Conservation (phyloP, 1,140 invertebrate species). For the Pogonus chalceus region DNA sequence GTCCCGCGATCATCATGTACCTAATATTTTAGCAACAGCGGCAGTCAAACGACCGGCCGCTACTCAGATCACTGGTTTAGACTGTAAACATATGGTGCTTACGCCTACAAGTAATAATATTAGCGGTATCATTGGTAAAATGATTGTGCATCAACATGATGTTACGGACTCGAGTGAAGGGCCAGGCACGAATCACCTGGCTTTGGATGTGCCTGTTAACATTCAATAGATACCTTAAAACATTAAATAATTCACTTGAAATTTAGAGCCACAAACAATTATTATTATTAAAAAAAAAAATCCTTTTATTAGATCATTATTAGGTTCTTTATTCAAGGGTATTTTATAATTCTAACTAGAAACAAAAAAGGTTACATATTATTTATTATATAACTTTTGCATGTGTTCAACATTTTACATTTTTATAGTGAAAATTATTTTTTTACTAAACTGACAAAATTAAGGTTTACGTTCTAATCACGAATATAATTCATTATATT, state of each 20-base stretch:
- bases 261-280: no score
- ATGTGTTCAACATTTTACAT: no score
- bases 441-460: no score
- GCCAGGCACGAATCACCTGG: background rate
- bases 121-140: background rate
- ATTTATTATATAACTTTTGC: no score
- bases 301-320: no score
- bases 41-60: background rate
- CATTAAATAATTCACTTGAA: background rate
- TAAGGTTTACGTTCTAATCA: no score
- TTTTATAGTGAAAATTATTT: no score
- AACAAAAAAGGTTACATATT: no score
- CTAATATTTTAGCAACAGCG: background rate
- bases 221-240: background rate
- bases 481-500: no score
- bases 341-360: no score
- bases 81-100: background rate
- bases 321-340: no score
- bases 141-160: constrained; percentile 1
- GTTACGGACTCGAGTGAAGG: background rate
- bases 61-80: background rate
- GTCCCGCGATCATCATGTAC: background rate
- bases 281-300: no score
- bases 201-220: background rate
- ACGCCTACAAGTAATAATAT: background rate